phyloP scores from a whole-genome alignment of 2,888 invertebrate genomes.

The Ctenicera cuprea region DNA sequence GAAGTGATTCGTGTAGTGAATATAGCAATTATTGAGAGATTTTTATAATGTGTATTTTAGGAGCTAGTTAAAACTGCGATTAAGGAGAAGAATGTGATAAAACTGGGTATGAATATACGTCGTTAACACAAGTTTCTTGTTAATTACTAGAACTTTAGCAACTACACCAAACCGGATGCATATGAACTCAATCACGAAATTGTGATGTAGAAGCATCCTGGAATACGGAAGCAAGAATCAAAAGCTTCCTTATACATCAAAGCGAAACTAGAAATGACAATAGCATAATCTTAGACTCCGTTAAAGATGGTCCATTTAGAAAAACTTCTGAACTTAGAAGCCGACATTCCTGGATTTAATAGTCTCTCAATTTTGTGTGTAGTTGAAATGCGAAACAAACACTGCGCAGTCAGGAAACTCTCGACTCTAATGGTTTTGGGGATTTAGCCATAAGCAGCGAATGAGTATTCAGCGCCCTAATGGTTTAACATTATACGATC shows the following conservation, averaged over 20 bases:
- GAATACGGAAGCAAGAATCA: neutral
- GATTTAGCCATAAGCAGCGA: slow-evolving; percentile 34
- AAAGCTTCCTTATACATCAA: neutral
- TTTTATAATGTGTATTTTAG: too few species aligned
- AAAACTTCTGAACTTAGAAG: slow-evolving; percentile 13
- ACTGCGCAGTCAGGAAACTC: slow-evolving; percentile 23
- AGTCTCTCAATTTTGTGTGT: slow-evolving; percentile 19
- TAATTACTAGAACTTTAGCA: neutral
- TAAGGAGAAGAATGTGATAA: too few species aligned
- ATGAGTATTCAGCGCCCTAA: slow-evolving; percentile 37
- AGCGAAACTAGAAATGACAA: neutral
- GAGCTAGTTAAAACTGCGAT: too few species aligned
- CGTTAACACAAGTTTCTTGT: neutral
- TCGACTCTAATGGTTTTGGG: slow-evolving; percentile 38
- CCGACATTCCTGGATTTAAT: slow-evolving; percentile 27
- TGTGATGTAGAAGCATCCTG: neutral
- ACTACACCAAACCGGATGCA: neutral
- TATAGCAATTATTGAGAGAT: too few species aligned
- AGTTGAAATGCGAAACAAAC: slow-evolving; percentile 38
- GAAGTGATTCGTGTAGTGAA: too few species aligned
- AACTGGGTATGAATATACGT: too few species aligned
- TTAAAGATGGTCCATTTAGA: slow-evolving; percentile 5
- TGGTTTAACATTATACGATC: slow-evolving; percentile 34
- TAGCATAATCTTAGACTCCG: neutral
- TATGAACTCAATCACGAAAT: slow-evolving; percentile 3